Evolutionary conservation across 1,140 invertebrate genomes (phyloP).

Genomic region (Spodoptera frugiperda): DNA sequence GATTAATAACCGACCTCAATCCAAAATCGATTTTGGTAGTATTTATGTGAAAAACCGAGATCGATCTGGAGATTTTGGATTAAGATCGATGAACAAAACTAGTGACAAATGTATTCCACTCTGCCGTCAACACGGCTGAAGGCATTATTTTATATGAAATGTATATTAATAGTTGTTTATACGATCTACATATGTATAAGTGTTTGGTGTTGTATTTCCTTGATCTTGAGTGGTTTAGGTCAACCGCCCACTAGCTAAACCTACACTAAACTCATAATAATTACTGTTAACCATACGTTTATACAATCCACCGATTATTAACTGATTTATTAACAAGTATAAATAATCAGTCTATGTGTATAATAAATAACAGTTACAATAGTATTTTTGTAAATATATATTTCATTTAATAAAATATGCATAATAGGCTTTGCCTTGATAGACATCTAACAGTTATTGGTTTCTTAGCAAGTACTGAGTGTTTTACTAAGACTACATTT

Average conservation of each 20-base stretch:
- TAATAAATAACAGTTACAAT: neutral
- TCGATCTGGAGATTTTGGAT: too few species aligned
- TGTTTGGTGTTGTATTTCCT: slow-evolving; percentile 47
- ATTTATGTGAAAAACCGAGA: too few species aligned
- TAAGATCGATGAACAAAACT: too few species aligned
- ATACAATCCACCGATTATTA: slow-evolving; percentile 59
- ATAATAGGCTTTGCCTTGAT: neutral
- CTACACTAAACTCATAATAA: slow-evolving; percentile 51
- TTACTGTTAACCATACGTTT: slow-evolving; percentile 48
- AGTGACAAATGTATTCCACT: too few species aligned
- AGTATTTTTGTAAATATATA: too few species aligned
- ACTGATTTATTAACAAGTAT: neutral
- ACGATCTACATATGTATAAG: neutral
- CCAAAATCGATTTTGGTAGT: too few species aligned
- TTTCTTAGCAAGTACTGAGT: too few species aligned
- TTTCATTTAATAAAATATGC: too few species aligned
- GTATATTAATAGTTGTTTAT: neutral
- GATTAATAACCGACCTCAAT: too few species aligned
- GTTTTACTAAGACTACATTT: too few species aligned
- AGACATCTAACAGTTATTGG: neutral
- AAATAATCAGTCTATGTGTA: neutral
- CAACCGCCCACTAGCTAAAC: slow-evolving; percentile 53
- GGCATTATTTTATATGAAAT: too few species aligned
- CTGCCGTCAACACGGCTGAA: too few species aligned
- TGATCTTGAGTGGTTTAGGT: slow-evolving; percentile 51